phyloP scores from a whole-genome alignment of 2,888 invertebrate genomes.

The Pelosia muscerda region DNA sequence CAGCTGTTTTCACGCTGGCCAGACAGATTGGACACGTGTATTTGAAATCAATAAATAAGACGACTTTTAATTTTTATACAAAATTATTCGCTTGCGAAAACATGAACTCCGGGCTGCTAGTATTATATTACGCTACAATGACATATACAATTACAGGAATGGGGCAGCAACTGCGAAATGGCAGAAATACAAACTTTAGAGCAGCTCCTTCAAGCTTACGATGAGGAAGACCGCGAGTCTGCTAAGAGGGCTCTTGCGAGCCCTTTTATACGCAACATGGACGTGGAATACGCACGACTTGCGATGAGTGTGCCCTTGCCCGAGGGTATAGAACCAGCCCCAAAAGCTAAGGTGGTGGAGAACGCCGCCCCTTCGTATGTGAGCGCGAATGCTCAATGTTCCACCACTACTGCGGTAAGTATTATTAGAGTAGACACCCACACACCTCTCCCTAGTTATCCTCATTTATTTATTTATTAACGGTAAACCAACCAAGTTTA shows the following conservation, averaged over 20 bases:
- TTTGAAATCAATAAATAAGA: too few species aligned
- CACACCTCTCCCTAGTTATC: too few species aligned
- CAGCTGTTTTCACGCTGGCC: too few species aligned
- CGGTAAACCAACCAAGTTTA: too few species aligned
- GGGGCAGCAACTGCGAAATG: constrained; percentile 95
- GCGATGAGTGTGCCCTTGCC: constrained; percentile 70
- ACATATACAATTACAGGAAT: constrained; percentile 79
- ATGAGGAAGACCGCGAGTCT: constrained; percentile 94
- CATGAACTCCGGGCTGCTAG: neutral
- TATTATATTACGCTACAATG: neutral
- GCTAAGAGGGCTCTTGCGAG: constrained; percentile 91
- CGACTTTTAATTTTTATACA: too few species aligned
- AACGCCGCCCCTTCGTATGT: constrained; percentile 91
- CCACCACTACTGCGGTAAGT: constrained; percentile 31
- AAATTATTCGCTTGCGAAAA: too few species aligned
- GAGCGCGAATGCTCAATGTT: constrained; percentile 52
- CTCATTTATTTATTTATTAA: too few species aligned
- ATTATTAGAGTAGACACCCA: too few species aligned
- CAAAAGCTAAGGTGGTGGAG: constrained; percentile 88
- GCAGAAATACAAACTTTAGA: constrained; percentile 94
- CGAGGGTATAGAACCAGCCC: constrained; percentile 75
- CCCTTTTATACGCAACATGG: constrained; percentile 97
- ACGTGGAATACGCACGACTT: constrained; percentile 93
- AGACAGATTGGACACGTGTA: too few species aligned
- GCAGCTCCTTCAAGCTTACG: constrained; percentile 92